These are phyloP conservation scores for Hippotragus niger DNA, from an alignment of 2,113 vertebrate genomes.

Conservation along the genomic window DNA sequence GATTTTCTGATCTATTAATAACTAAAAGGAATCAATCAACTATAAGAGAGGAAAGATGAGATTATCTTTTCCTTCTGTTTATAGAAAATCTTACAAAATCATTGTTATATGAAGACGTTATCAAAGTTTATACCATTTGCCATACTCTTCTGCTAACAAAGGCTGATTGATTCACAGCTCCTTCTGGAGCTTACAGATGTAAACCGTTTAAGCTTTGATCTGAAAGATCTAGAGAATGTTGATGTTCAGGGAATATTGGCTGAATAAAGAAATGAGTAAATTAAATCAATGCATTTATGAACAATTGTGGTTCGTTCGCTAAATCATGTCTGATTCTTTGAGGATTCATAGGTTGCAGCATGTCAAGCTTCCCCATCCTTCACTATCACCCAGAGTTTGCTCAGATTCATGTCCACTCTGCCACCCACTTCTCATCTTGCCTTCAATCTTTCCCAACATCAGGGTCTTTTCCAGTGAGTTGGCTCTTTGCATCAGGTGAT, in stretches of 20 bases:
- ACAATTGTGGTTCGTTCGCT: rapidly evolving
- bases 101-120: neutral
- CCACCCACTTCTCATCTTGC: neutral
- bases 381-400: neutral
- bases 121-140: neutral
- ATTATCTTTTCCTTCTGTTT: neutral
- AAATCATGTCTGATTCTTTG: neutral
- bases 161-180: neutral
- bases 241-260: neutral
- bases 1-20: neutral
- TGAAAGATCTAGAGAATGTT: neutral
- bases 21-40: neutral
- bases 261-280: neutral
- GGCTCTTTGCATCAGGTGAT: neutral
- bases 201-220: neutral
- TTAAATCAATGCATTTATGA: neutral
- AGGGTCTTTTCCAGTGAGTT: neutral
- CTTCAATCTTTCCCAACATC: neutral
- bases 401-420: neutral
- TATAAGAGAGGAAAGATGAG: neutral
- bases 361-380: neutral
- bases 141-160: neutral
- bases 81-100: neutral
- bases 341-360: neutral
- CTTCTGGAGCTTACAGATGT: neutral